Base-by-base conservation (phyloP, 2,888 invertebrate species). In the Xestia ashworthii region DNA sequence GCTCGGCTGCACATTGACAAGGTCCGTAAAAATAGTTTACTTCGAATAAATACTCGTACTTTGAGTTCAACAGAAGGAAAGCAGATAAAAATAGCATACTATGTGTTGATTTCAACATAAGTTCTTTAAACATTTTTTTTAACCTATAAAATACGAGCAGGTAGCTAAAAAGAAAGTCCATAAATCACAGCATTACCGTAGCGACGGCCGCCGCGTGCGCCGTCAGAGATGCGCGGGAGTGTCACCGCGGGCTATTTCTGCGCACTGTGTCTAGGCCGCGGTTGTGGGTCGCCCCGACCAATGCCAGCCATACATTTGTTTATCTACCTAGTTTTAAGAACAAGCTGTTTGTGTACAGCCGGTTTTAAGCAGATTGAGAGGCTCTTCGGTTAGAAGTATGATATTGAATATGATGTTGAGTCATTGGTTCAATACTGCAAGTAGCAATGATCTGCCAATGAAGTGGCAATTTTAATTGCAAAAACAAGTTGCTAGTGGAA, bases 181-280 rank as follows among this genome's bases (percentile, higher is more conserved):
- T 89, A 84, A 80, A 89, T 89, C 88, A 82, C 11, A 71, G 60
- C 58, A 78, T 74, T 76, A 65, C 74, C 64, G 81, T 64, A 32
- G 58, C 80, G 80, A 67, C 53, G 81, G 77, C 66, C 53, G 60
- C 32, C 76, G 48, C 53, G 62, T 46, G 74, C 62, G 74, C 67
- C 50, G 79, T 46, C 76, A 50, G 70, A 70, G 72, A 73, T 78
- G 87, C 88, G 87, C 87, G 75, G 78, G 84, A 88, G 88, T 90
- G 90, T 89, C 88, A 88, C 86, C 86, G 88, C 78, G 84, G 85
- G 88, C 83, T 92, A 92, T 92, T 91, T 92, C 84, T 86, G 89
- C 78, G 87, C 89, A 84, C 80, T 81, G 85, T 91, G 93, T 93
- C 93, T 93, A 93, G 92, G 93, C 91, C 92, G 86, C 80, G 85